Evolutionary conservation across 2,797 vertebrate genomes (phyloP).

Genomic region (Tadarida brasiliensis): DNA sequence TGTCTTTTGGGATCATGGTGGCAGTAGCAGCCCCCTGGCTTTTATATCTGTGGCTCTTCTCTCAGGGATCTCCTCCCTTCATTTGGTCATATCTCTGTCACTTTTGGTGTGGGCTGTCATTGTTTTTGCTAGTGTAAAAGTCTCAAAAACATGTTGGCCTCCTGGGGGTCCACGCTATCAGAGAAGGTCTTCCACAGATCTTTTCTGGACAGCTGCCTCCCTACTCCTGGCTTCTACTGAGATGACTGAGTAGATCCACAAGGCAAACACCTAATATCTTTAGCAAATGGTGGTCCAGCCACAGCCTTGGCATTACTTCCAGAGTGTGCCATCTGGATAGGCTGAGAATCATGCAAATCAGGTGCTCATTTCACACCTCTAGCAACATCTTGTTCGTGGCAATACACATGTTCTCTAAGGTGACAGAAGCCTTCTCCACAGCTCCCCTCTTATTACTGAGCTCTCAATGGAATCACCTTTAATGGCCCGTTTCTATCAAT

Average conservation of each 20-base stretch:
- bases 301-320: too few species aligned
- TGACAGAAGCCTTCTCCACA: not conserved
- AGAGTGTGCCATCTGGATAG: not conserved
- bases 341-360: not conserved
- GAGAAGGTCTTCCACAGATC: not conserved
- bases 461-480: not conserved
- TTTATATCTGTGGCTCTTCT: not conserved
- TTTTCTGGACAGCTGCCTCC: too few species aligned
- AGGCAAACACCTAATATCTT: not conserved
- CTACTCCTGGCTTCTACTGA: not conserved
- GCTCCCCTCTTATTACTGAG: not conserved
- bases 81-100: not conserved
- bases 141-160: not conserved
- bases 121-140: not conserved
- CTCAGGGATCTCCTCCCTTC: not conserved
- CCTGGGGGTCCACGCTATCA: not conserved
- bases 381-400: not conserved
- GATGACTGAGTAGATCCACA: not conserved
- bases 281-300: not conserved
- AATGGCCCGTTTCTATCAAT: not conserved
- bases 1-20: too few species aligned
- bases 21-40: not conserved
- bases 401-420: not conserved
- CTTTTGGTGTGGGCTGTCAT: not conserved
- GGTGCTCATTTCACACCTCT: not conserved